Evolutionary conservation across 2,888 invertebrate genomes (phyloP).

Genomic region (Keiferia lycopersicella): DNA sequence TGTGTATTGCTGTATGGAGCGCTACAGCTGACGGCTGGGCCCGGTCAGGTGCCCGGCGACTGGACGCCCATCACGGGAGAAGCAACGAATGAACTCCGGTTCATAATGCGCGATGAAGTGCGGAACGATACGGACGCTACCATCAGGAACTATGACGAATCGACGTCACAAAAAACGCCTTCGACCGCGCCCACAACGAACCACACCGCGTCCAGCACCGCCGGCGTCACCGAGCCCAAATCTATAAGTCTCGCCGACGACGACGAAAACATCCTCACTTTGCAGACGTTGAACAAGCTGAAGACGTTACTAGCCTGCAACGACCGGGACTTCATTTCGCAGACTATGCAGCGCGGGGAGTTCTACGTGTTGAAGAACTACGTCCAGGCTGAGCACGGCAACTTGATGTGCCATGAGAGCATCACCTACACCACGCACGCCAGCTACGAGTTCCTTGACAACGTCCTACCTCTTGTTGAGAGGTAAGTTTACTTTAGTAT

Average conservation of each 20-base stretch:
- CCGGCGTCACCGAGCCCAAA: slow-evolving; percentile 58
- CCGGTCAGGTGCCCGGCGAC: slow-evolving; percentile 50
- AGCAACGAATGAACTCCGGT: background rate
- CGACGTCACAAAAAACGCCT: slow-evolving; percentile 69
- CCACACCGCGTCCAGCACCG: slow-evolving; percentile 71
- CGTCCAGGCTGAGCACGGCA: slow-evolving; percentile 86
- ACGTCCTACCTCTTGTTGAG: slow-evolving; percentile 91
- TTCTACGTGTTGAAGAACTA: slow-evolving; percentile 96
- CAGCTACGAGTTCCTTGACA: slow-evolving; percentile 95
- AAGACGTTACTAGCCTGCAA: slow-evolving; percentile 82
- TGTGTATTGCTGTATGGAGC: slow-evolving; percentile 87
- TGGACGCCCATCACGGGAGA: slow-evolving; percentile 62
- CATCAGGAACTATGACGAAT: slow-evolving; percentile 55
- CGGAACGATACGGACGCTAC: slow-evolving; percentile 60
- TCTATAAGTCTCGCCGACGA: slow-evolving; percentile 28
- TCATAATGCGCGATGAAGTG: slow-evolving; percentile 42
- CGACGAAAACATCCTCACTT: slow-evolving; percentile 63
- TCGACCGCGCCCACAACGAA: slow-evolving; percentile 67
- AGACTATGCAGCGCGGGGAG: slow-evolving; percentile 87
- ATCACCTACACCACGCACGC: slow-evolving; percentile 96
- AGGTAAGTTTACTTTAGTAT: slow-evolving; percentile 65
- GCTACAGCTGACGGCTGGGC: slow-evolving; percentile 78
- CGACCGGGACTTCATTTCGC: slow-evolving; percentile 82
- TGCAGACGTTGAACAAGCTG: slow-evolving; percentile 61
- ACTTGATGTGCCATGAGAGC: slow-evolving; percentile 88